Base-by-base conservation (phyloP, 30 jellyfish, hydroid and myxozoan genomes). In the Euphysa ruthae region DNA sequence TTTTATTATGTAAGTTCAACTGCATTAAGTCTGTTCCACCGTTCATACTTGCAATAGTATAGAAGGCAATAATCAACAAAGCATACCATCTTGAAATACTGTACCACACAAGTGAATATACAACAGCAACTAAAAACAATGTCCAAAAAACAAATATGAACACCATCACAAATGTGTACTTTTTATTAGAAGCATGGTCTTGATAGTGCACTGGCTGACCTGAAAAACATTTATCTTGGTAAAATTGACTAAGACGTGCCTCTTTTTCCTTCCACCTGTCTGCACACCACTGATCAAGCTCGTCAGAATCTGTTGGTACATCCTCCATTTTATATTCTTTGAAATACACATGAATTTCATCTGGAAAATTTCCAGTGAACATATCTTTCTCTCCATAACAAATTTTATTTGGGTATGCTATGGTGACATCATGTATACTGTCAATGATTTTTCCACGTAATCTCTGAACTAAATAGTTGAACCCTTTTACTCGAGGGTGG, bases 401-500 rank as follows among this genome's bases (percentile, higher is more conserved):
- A 35, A 87, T 64, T 43, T 83, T 78, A 38, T 69, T 64, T 42
- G 82, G 82, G 73, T 87, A 87, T 13, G 89, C 97, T 6, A 87
- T 42, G 26, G 97, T 87, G 49, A 87, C 94, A 61, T 87, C 97
- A 28, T 87, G 94, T 19, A 87, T 84, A 14, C 89, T 69, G 33
- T 71, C 74, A 43, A 85, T 58, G 32, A 58, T 35, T 0, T 31
- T 63, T 20, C 77, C 91, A n/a, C 96, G 84, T 50, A 78, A 50
- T 24, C 66, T 78, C 43, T 85, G 91, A 19, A 85, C 84, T 12
- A 85, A 57, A 61, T 77, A 85, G 65, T 78, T 78, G 46, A 85
- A 85, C 20, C 96, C 96, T 19, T 83, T 90, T 16, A 78, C 93
- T 24, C 93, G 71, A 22, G 96, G 96, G 35, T 85, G 96, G 14